Evolutionary conservation across 1,140 invertebrate genomes (phyloP), one percentile per base, ranked within the genome.

Genomic region (Antheraea pernyi): DNA sequence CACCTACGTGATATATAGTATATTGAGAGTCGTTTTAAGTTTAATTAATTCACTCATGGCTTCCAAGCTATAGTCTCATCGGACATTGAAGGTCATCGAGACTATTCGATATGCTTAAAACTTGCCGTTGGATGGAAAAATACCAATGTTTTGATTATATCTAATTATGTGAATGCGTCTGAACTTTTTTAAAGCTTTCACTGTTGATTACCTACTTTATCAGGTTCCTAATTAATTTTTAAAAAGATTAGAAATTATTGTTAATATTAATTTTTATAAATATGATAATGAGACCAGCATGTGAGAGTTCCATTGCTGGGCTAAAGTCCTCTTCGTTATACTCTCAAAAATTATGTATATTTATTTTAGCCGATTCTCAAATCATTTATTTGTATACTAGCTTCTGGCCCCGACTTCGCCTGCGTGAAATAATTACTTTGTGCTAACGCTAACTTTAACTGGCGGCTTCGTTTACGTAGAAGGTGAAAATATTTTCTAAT

Each of bases 121-220:
- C 61, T 63, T 37, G 61, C 36, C 16, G n/a, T 8, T 63, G 16
- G 16, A 18, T 37, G 61, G 61, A 63, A 63, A 63, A 63, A 37
- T 63, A 63, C 61, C n/a, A 37, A 3, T 37, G 61, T 63, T 63
- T 63, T 36, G 61, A 63, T 18, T 18, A 13, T 63, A 18, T 63
- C 30, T 36, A 36, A 18, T 37, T 30, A 18, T 30, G 61, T 63
- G 11, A 63, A 37, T 37, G 36, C 36, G 61, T n/a, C 37, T 6
- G 13, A 53, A 53, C 46, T 16, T 13, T 53, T 53, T 53, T 0
- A 10, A 2, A 53, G 46, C 46, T 53, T 53, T 53, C 46, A 16
- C 46, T 53, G 5, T 60, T 60, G 22, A 60, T 30, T 1, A 30
- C 59, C 13, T 19, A 30, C 59, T 30, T 19, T 16, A 60, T 6